Evolutionary conservation across 53 echinoderm and acorn worm species (phyloP).

Genomic region (Patiria pectinifera): DNA sequence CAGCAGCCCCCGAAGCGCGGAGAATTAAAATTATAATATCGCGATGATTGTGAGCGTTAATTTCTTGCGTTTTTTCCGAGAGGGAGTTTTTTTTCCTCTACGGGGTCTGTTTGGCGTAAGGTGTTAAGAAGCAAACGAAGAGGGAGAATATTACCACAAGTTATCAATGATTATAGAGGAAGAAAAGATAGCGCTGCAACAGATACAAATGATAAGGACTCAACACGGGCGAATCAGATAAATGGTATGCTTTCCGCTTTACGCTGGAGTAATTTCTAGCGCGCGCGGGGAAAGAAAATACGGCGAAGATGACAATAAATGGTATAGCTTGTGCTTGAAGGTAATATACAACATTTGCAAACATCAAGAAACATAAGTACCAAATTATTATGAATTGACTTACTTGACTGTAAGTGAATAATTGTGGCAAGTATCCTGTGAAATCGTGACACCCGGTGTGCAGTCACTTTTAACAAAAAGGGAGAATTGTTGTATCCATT

Average conservation of each 20-base stretch:
- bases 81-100: neutral
- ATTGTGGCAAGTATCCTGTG: no score
- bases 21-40: conserved; percentile 42
- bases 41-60: conserved; percentile 15
- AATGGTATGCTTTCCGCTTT: neutral
- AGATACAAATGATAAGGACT: conserved; percentile 6
- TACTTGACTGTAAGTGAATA: no score
- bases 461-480: no score
- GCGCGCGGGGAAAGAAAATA: neutral
- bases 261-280: neutral
- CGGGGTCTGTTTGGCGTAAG: neutral
- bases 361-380: no score
- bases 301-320: no score
- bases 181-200: neutral
- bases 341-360: no score
- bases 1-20: conserved; percentile 13
- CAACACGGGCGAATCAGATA: conserved; percentile 5
- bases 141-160: neutral
- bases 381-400: no score
- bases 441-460: no score
- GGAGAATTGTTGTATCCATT: no score
- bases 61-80: conserved; percentile 2
- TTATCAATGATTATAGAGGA: neutral
- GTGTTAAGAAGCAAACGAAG: neutral
- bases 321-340: no score